Conservation (phyloP, 1,140 invertebrate species). For the Galendromus occidentalis region DNA sequence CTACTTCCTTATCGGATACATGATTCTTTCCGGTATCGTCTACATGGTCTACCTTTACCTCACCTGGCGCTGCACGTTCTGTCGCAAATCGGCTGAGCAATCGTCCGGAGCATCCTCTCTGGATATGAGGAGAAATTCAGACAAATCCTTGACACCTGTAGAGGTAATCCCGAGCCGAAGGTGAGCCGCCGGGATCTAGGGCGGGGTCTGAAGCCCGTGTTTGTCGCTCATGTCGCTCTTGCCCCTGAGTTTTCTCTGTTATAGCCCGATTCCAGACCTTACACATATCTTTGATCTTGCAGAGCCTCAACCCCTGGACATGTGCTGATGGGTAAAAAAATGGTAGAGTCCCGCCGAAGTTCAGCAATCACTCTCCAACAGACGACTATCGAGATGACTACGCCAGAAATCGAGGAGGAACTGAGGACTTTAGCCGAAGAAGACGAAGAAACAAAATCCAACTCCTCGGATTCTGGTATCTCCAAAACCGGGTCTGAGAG, state of each 20-base stretch:
- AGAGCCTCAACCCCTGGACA: not conserved
- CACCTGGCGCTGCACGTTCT: slow-evolving; percentile 1
- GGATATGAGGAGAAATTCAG: not conserved
- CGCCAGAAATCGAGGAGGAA: not conserved
- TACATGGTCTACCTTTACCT: not conserved
- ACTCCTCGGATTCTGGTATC: slow-evolving; percentile 1
- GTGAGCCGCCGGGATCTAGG: not conserved
- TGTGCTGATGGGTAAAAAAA: not conserved
- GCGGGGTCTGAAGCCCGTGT: not conserved
- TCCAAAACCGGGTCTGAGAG: not conserved
- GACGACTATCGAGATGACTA: not conserved
- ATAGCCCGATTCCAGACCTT: not conserved
- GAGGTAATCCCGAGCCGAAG: not conserved
- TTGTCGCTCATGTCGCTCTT: not conserved
- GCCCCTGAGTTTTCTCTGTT: not conserved
- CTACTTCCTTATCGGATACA: slow-evolving; percentile 1
- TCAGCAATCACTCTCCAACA: not conserved
- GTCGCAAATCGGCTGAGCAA: not conserved
- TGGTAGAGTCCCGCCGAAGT: not conserved
- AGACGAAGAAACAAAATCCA: not conserved
- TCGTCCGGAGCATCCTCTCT: not conserved
- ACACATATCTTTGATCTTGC: not conserved
- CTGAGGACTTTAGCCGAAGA: not conserved
- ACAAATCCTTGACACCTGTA: not conserved
- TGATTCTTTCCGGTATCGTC: not conserved